Evolutionary conservation across 2,797 vertebrate genomes (phyloP).

Genomic region (Menidia menidia): DNA sequence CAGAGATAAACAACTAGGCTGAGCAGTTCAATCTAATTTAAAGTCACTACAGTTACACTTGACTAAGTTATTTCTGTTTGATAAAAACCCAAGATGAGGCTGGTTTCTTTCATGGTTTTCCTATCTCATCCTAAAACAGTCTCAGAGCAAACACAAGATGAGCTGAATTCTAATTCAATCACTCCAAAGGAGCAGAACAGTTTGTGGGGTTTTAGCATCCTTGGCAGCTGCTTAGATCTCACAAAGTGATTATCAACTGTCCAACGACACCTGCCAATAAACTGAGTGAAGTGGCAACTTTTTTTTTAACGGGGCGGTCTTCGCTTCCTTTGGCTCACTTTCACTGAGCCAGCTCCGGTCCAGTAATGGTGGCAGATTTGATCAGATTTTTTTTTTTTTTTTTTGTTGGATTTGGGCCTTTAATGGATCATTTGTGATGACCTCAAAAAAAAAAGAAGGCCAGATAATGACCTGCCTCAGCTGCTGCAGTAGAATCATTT

Average conservation of each 20-base stretch:
- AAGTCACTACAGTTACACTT: too few species aligned
- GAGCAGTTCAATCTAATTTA: too few species aligned
- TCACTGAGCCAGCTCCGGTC: neutral
- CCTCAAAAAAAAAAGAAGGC: slow-evolving; percentile 1
- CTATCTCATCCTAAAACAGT: too few species aligned
- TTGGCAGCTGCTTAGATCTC: neutral
- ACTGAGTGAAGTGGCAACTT: neutral
- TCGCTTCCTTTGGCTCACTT: neutral
- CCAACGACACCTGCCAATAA: neutral
- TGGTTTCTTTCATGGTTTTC: too few species aligned
- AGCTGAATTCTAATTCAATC: neutral
- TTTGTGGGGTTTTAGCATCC: neutral
- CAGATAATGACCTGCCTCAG: slow-evolving; percentile 10
- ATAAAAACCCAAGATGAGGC: too few species aligned
- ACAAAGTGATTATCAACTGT: neutral
- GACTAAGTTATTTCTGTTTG: too few species aligned
- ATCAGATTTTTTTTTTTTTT: neutral
- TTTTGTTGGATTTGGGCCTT: slow-evolving; percentile 4
- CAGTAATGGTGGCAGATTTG: neutral
- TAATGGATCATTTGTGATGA: slow-evolving; percentile 14
- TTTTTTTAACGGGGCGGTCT: neutral
- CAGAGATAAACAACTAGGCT: too few species aligned
- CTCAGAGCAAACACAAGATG: too few species aligned
- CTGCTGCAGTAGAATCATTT: neutral
- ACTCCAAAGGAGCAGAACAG: neutral